Evolutionary conservation across 1,140 invertebrate species (phyloP).

Genomic region (Macrosteles quadrilineatus): DNA sequence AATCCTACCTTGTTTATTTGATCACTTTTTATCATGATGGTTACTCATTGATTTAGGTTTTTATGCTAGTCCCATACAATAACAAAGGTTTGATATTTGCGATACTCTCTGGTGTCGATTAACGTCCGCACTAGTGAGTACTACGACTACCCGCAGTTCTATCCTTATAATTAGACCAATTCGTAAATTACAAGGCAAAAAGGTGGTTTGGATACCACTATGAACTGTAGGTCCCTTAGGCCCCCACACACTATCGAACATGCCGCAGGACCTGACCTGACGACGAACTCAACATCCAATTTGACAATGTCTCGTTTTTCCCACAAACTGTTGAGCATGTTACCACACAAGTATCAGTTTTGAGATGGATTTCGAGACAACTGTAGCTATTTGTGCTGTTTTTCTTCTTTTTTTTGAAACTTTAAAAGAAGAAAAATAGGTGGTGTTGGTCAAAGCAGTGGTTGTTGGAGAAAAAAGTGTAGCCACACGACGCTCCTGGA

Average conservation of each 20-base stretch:
- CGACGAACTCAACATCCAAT: conserved; percentile 8
- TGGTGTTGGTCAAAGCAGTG: conserved; percentile 13
- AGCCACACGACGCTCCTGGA: conserved; percentile 6
- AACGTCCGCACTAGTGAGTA: too few species aligned
- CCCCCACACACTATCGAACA: too few species aligned
- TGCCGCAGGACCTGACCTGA: conserved; percentile 13
- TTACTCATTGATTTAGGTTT: background rate
- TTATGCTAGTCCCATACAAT: background rate
- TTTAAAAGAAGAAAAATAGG: background rate
- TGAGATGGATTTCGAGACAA: conserved; percentile 6
- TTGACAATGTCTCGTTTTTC: background rate
- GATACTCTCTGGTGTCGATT: too few species aligned
- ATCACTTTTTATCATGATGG: background rate
- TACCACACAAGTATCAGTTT: conserved; percentile 5
- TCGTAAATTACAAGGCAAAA: too few species aligned
- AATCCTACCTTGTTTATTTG: background rate
- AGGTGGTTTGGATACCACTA: too few species aligned
- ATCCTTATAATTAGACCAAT: too few species aligned
- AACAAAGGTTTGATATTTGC: too few species aligned
- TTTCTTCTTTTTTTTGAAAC: background rate
- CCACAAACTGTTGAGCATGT: conserved; percentile 1
- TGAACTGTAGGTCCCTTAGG: too few species aligned
- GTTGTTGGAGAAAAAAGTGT: background rate
- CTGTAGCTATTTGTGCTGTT: background rate
- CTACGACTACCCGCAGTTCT: too few species aligned